Conservation (phyloP, 2,113 vertebrate genomes). For the Hyperoodon ampullatus region DNA sequence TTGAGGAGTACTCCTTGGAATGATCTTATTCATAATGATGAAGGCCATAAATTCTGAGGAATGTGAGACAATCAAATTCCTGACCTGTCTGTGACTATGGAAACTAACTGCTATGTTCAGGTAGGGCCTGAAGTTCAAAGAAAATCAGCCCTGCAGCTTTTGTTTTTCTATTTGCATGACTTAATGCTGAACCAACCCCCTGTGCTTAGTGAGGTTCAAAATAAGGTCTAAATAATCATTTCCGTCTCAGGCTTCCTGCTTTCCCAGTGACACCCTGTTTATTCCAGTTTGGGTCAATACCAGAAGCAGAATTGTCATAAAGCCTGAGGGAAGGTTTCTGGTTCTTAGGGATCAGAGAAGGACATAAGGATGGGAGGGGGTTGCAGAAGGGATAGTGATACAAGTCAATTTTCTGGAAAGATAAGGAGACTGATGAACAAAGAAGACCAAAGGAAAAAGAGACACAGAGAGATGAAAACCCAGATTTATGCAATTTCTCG, state of each 20-base stretch:
- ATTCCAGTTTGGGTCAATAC: neutral
- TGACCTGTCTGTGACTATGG: conserved; percentile 50
- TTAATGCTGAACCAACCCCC: neutral
- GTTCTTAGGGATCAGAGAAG: neutral
- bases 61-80: conserved; percentile 60
- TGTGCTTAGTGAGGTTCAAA: neutral
- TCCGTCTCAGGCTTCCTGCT: neutral
- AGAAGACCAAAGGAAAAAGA: neutral
- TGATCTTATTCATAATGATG: conserved; percentile 61
- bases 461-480: neutral
- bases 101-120: conserved; percentile 28
- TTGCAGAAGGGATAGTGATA: neutral
- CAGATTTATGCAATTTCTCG: neutral
- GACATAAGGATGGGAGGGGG: neutral
- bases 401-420: neutral
- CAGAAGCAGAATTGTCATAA: neutral
- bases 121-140: conserved; percentile 42
- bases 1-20: conserved; percentile 50
- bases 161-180: neutral
- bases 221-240: neutral
- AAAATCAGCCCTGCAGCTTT: neutral
- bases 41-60: conserved; percentile 64
- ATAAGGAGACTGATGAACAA: neutral
- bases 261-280: neutral
- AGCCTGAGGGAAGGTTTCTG: neutral